These are phyloP conservation scores for Pseudocheirus occidentalis DNA, from an alignment of 2,797 vertebrate genomes.

Conservation along the genomic window DNA sequence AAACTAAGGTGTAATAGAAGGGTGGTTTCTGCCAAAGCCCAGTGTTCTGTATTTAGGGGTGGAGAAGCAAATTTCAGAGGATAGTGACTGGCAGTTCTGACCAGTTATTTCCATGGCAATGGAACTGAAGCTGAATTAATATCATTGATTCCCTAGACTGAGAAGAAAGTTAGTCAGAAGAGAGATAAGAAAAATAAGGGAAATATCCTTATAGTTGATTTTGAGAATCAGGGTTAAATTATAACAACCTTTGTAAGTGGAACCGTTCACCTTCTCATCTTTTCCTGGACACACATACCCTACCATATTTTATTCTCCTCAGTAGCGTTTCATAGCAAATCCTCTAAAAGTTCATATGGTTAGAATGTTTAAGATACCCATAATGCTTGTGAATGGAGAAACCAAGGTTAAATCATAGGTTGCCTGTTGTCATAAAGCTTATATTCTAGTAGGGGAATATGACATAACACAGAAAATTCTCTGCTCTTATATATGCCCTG, in stretches of 20 bases:
- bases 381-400: background rate
- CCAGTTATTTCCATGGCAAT: background rate
- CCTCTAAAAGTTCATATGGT: background rate
- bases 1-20: background rate
- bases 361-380: background rate
- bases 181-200: background rate
- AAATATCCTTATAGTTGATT: background rate
- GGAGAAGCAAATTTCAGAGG: background rate
- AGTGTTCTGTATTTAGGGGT: background rate
- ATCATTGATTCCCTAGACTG: background rate
- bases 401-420: background rate
- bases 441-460: background rate
- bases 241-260: background rate
- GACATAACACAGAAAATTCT: background rate
- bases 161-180: background rate
- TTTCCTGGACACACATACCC: background rate
- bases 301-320: background rate
- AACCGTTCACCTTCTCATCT: background rate
- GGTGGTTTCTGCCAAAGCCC: background rate
- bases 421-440: background rate
- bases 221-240: background rate
- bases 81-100: background rate
- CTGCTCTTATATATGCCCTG: background rate
- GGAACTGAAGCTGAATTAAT: background rate
- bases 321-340: background rate